Conservation (phyloP, 2,888 invertebrate genomes). For the Epiblema foenella region DNA sequence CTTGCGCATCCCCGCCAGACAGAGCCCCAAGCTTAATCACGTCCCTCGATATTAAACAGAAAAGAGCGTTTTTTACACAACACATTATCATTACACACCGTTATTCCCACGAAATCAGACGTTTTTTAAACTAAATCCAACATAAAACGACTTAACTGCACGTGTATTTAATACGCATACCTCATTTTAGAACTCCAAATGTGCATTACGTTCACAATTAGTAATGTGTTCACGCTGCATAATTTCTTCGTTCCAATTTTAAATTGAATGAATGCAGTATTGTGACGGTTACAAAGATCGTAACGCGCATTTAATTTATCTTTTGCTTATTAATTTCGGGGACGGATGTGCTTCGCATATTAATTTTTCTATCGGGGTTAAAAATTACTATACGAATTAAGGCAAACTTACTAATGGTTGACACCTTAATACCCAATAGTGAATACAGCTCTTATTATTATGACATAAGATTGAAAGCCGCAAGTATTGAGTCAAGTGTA, state of each 20-base stretch:
- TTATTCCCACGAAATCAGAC: conserved; percentile 76
- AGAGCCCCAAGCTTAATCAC: conserved; percentile 79
- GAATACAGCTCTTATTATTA: too few species aligned
- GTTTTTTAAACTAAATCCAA: conserved; percentile 55
- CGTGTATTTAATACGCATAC: conserved; percentile 24
- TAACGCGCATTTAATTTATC: conserved; percentile 68
- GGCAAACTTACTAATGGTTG: too few species aligned
- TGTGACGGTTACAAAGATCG: conserved; percentile 60
- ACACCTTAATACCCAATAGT: too few species aligned
- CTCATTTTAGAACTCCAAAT: conserved; percentile 50
- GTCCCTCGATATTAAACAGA: conserved; percentile 75
- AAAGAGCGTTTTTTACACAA: conserved; percentile 67
- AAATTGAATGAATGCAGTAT: conserved; percentile 65
- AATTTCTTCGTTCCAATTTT: conserved; percentile 70
- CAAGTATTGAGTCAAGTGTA: too few species aligned
- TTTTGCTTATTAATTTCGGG: conserved; percentile 50
- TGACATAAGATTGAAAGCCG: too few species aligned
- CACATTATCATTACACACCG: conserved; percentile 81
- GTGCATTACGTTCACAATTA: conserved; percentile 71
- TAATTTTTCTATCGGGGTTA: background rate
- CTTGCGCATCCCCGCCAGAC: conserved; percentile 78
- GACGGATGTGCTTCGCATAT: conserved; percentile 23
- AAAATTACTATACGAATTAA: background rate
- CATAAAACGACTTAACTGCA: background rate
- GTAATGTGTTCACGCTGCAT: conserved; percentile 83